Conservation (phyloP, 2,797 vertebrate species). For the Danio choprae region DNA sequence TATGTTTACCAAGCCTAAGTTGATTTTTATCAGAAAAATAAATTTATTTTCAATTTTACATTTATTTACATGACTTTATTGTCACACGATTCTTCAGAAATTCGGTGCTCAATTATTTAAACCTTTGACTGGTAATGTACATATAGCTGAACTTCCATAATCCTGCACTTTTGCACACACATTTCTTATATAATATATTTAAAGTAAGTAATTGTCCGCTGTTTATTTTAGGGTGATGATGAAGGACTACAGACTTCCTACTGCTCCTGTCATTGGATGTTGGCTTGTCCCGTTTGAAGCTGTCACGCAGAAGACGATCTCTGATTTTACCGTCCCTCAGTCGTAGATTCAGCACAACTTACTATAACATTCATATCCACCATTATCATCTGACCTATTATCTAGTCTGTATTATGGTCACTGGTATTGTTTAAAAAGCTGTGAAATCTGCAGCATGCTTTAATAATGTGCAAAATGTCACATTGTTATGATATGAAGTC, state of each 20-base stretch:
- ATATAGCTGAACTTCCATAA: not conserved
- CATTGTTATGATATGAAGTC: too few relatives aligned
- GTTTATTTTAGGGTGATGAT: conserved; percentile 18
- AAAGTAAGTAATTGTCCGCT: not conserved
- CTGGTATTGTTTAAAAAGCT: too few relatives aligned
- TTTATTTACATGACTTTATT: not conserved
- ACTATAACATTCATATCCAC: not conserved
- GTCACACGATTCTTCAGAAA: not conserved
- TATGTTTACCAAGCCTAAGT: too few relatives aligned
- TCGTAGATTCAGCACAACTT: conserved; percentile 58
- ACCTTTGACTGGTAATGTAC: not conserved
- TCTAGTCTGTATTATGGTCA: too few relatives aligned
- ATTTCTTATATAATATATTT: not conserved
- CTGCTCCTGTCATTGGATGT: conserved; percentile 52
- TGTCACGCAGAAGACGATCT: conserved; percentile 60
- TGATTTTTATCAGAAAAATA: too few relatives aligned
- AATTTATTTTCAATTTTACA: too few relatives aligned
- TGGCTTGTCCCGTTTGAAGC: conserved; percentile 64
- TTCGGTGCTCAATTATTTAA: not conserved
- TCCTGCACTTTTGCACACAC: not conserved
- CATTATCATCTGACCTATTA: too few relatives aligned
- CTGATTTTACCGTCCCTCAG: conserved; percentile 59
- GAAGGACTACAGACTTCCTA: conserved; percentile 62
- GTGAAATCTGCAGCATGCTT: too few relatives aligned
- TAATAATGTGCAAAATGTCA: too few relatives aligned